Base-by-base conservation (phyloP, 2,797 vertebrate species). In the Steatocranus sp. region DNA sequence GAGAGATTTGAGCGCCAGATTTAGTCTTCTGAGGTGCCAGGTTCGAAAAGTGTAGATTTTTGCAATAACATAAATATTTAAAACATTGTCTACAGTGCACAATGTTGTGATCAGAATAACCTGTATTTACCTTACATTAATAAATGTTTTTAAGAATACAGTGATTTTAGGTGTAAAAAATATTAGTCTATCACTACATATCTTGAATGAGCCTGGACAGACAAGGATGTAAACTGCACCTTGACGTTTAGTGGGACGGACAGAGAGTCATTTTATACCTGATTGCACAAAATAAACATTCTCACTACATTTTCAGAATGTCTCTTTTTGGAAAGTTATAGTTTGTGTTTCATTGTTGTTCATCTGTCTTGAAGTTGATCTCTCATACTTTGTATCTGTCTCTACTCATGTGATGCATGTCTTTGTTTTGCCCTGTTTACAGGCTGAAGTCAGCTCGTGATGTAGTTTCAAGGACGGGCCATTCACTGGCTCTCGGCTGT, bases 361-460 rank as follows among this genome's bases (percentile, higher is more conserved):
- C 17, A 78, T 85, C 11, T 20, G 11, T 83, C 34, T 54, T 83
- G 38, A 80, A 18, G 51, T 76, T 7, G 36, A 63, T 63, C 5
- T 51, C 12, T 76, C 9, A 23, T 51, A 12, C 14, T 41, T 27
- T 66, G n/a, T 38, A 63, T 66, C 80, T 80, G 34, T 49, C 17
- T 86, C 81, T 46, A 61, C 70, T 83, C 8, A 63, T 32, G 32
- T 83, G 41, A 84, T 81, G 10, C 50, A 15, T 34, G 38, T 86
- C 11, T 76, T 50, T 80, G 41, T n/a, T 32, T 20, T 79, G 20
- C 11, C 54, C 34, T n/a, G 1, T 85, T 80, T 82, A 23, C 85
- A 99, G 99, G 92, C 94, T 99, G 84, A 99, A 99, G 94, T 99
- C 98, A 0, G 99, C 99, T 70, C 97, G 99, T 84, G 99, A 99